Base-by-base conservation (phyloP, 2,888 invertebrate species). In the Andrena trimmerana region DNA sequence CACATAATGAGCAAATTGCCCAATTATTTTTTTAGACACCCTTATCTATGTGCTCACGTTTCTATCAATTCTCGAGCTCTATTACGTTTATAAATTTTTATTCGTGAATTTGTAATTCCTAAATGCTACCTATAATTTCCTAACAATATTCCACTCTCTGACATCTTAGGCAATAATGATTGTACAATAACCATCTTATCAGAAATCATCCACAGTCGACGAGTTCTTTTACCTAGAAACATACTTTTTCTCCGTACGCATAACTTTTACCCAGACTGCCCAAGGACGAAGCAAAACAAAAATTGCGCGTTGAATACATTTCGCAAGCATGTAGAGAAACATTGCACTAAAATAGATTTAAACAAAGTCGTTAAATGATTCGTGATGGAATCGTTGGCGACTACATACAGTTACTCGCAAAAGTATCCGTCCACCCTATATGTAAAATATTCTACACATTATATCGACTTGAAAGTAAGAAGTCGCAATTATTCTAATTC, bases 331-430 rank as follows among this genome's bases (percentile, higher is more conserved):
- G 8, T 6, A 27, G 31, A 62, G 29, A 62, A 62, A 29, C 29
- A 33, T 13, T 10, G 33, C n/a, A n/a, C 33, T 24, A 36, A 27
- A 7, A 73, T 36, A 6, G 16, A 24, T 54, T 27, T 20, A 65
- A 27, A 52, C 36, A 72, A 52, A 7, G 10, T 13, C 31, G 42
- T 63, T 50, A 54, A 66, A 42, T 24, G 73, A 65, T 29, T 57
- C 73, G 48, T 50, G 57, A 74, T 67, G 31, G 54, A 67, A 54
- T 66, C 48, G 31, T 59, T 66, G 16, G 24, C 42, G 5, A 16
- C 20, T 8, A n/a, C 20, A 42, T 77, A 60, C 24, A 50, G 48
- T 50, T 5, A 13, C 31, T 48, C 63, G 42, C 42, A 42, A 42
- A 42, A 42, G 42, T 42, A 42, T 42, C 16, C 0, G 42, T 16